A percentile compares a stretch with the other conserved stretches of the same genome.
Evolutionary conservation across 2,797 vertebrate genomes (phyloP).

Genomic region (Propithecus perrieri): DNA sequence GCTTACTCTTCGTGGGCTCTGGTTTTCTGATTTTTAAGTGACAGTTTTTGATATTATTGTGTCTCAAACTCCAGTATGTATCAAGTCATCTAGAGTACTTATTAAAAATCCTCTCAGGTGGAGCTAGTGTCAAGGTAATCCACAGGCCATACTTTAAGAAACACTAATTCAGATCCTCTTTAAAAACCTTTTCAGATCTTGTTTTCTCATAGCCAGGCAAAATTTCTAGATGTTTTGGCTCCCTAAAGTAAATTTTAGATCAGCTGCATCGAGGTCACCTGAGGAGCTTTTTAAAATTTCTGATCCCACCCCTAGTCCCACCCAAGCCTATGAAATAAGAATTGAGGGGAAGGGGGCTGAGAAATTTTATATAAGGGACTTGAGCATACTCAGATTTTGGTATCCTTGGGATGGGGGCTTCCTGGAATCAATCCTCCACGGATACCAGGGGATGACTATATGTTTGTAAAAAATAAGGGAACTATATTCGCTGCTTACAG

Average conservation of each 20-base stretch:
- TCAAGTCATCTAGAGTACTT: background rate
- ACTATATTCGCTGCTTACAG: background rate
- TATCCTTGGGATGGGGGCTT: background rate
- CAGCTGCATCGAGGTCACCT: background rate
- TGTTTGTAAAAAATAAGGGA: slow-evolving; percentile 10
- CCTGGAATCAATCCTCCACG: background rate
- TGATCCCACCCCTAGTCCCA: background rate
- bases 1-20: background rate
- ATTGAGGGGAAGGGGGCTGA: background rate
- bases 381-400: background rate
- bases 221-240: background rate
- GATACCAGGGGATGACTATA: background rate
- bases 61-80: background rate
- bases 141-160: background rate
- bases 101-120: background rate
- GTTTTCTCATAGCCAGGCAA: background rate
- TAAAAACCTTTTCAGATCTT: background rate
- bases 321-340: background rate
- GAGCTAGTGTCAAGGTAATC: background rate
- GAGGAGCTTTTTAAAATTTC: background rate
- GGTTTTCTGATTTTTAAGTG: background rate
- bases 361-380: background rate
- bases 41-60: background rate
- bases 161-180: background rate
- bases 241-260: background rate